phyloP scores from a whole-genome alignment of 2,797 vertebrate genomes.

The Arrhamphus sclerolepis region DNA sequence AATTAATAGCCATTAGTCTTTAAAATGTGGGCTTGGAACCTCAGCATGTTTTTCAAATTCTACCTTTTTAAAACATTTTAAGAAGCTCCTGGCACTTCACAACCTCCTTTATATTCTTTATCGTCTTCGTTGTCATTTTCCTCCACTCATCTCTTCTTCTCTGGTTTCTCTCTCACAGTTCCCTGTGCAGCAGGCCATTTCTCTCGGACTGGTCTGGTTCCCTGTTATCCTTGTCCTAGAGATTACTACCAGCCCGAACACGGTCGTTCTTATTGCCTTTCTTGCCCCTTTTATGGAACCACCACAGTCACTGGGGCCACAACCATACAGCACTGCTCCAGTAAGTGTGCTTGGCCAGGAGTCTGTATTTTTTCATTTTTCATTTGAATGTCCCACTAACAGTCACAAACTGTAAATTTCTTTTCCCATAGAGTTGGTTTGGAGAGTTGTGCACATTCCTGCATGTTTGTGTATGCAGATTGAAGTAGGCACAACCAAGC shows the following conservation, averaged over 20 bases:
- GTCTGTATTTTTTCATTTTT: not conserved
- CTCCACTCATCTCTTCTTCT: not conserved
- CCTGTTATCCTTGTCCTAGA: conserved; percentile 93
- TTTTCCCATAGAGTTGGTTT: too few species aligned
- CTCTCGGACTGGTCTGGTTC: conserved; percentile 92
- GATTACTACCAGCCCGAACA: conserved; percentile 96
- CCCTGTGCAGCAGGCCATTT: conserved; percentile 92
- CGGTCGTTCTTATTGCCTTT: conserved; percentile 94
- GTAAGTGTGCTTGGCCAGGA: conserved; percentile 75
- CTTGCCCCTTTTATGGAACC: conserved; percentile 96
- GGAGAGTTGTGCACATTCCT: too few species aligned
- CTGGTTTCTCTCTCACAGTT: conserved; percentile 72
- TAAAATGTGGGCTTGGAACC: conserved; percentile 17
- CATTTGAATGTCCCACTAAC: too few species aligned
- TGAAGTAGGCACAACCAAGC: too few species aligned
- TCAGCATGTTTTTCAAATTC: conserved; percentile 3
- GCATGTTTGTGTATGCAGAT: too few species aligned
- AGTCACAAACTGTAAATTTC: too few species aligned
- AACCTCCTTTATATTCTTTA: not conserved
- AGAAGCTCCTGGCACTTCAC: not conserved
- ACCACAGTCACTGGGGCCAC: conserved; percentile 88
- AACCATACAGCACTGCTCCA: conserved; percentile 95
- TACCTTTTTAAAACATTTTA: conserved; percentile 6
- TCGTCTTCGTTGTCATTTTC: not conserved
- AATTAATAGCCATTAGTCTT: conserved; percentile 10